phyloP scores from a whole-genome alignment of 2,797 vertebrate genomes.

The Remorina albescens region DNA sequence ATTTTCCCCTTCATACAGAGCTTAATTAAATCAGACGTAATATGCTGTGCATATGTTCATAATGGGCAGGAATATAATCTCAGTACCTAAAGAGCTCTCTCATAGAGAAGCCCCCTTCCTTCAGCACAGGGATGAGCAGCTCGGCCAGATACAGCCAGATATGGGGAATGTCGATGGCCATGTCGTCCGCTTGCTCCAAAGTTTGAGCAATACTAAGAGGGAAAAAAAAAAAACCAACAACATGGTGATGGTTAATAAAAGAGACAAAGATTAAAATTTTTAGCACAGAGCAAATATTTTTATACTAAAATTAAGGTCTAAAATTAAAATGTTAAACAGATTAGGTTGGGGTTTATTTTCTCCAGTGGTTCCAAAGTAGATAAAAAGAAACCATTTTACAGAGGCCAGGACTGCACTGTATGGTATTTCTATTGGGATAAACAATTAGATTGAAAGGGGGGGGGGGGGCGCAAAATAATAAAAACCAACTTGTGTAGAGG shows the following conservation, averaged over 20 bases:
- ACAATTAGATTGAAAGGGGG: background rate
- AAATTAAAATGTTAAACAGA: too few species aligned
- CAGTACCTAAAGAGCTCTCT: conserved; percentile 93
- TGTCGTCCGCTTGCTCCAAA: conserved; percentile 95
- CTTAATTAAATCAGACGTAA: background rate
- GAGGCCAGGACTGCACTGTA: too few species aligned
- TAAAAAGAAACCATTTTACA: too few species aligned
- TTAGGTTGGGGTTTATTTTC: too few species aligned
- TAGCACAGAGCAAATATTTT: background rate
- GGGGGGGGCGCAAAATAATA: too few species aligned
- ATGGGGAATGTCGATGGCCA: conserved; percentile 98
- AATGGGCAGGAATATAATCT: conserved; percentile 26
- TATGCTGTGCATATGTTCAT: background rate
- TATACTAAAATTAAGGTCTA: background rate
- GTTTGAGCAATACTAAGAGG: conserved; percentile 90
- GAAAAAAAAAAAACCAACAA: background rate
- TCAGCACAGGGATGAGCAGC: conserved; percentile 93
- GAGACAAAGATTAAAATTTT: background rate
- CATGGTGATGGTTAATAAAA: background rate
- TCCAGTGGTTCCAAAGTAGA: too few species aligned
- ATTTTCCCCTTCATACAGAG: background rate
- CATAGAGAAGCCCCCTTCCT: conserved; percentile 95
- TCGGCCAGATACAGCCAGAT: conserved; percentile 98
- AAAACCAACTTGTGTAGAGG: too few species aligned
- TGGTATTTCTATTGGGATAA: background rate